Conservation (phyloP, 1,140 invertebrate species). For the Hormaphis cornu region DNA sequence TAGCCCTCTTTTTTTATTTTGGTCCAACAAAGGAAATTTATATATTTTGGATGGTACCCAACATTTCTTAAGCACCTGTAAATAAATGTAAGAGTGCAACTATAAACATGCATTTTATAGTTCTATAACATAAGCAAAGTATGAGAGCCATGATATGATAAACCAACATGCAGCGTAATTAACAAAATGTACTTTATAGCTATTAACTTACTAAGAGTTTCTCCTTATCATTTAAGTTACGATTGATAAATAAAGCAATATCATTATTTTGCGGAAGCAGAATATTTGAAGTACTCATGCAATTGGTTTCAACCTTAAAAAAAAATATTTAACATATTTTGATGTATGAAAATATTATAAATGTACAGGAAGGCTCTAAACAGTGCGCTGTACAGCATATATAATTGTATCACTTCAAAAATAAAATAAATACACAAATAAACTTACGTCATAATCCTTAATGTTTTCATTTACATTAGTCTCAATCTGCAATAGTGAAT, state of each 20-base stretch:
- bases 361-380: neutral
- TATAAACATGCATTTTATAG: neutral
- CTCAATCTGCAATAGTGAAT: neutral
- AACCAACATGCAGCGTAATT: too few relatives aligned
- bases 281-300: too few relatives aligned
- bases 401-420: neutral
- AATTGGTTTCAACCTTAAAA: too few relatives aligned
- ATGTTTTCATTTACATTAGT: neutral
- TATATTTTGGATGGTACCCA: neutral
- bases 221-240: too few relatives aligned
- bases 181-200: too few relatives aligned
- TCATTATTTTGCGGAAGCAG: too few relatives aligned
- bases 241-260: too few relatives aligned
- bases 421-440: neutral
- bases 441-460: neutral
- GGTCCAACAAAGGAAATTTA: neutral
- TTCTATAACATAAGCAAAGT: too few relatives aligned
- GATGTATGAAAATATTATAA: too few relatives aligned
- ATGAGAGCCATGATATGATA: too few relatives aligned
- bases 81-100: neutral
- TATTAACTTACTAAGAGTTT: too few relatives aligned
- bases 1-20: slow-evolving; percentile 9
- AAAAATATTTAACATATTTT: too few relatives aligned
- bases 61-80: neutral
- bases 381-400: neutral